phyloP scores from a whole-genome alignment of 2,888 invertebrate genomes.

The Eristalis tenax region DNA sequence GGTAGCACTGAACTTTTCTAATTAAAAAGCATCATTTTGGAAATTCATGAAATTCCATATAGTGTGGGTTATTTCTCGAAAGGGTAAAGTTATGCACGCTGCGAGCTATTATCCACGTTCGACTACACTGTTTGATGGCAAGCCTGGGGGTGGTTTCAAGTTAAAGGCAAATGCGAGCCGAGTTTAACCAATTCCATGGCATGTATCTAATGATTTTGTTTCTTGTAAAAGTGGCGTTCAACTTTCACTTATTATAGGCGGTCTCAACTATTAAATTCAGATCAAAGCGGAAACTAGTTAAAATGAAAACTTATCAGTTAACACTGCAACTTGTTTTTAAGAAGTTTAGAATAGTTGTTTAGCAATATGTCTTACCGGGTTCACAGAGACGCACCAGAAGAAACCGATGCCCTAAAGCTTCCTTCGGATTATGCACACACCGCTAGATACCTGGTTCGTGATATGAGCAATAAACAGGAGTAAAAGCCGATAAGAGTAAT shows the following conservation, averaged over 20 bases:
- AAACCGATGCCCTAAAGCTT: too few relatives aligned
- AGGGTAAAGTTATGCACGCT: not conserved
- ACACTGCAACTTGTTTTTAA: not conserved
- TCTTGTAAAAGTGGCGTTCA: not conserved
- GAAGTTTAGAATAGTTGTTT: too few relatives aligned
- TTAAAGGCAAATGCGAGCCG: not conserved
- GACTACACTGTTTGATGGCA: not conserved
- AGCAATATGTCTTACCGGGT: too few relatives aligned
- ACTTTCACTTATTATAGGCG: not conserved
- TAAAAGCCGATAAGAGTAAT: too few relatives aligned
- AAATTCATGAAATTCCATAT: not conserved
- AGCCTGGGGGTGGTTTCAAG: not conserved
- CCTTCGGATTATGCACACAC: too few relatives aligned
- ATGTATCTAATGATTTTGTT: not conserved
- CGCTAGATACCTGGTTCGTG: too few relatives aligned
- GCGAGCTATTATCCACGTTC: not conserved
- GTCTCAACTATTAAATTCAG: not conserved
- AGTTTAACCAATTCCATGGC: not conserved
- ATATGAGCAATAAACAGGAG: too few relatives aligned
- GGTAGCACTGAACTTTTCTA: constrained; percentile 7
- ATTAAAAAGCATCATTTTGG: constrained; percentile 8
- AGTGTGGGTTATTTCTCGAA: not conserved
- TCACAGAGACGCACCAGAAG: too few relatives aligned
- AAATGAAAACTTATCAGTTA: not conserved
- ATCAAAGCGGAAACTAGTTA: not conserved